phyloP scores from a whole-genome alignment of 92 coral and sea anemone species.

The Anthopleura xanthogrammica region DNA sequence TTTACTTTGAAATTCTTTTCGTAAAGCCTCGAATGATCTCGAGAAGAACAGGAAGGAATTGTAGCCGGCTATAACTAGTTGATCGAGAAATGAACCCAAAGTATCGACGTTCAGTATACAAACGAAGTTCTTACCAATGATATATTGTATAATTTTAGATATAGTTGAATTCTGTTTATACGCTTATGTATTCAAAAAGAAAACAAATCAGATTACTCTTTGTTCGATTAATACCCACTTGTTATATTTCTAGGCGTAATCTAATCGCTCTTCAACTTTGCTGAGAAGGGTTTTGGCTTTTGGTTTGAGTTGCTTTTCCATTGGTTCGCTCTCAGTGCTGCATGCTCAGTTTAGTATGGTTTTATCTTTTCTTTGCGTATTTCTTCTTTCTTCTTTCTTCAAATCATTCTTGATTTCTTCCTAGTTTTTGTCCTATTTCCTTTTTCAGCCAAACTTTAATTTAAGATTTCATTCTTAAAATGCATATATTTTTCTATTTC shows the following conservation, averaged over 20 bases:
- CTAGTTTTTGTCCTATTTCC: not conserved
- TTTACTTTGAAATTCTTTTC: too few relatives aligned
- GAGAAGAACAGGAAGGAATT: too few relatives aligned
- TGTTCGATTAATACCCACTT: not conserved
- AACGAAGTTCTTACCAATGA: too few relatives aligned
- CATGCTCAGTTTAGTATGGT: not conserved
- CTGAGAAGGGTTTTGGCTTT: not conserved
- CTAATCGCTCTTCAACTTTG: not conserved
- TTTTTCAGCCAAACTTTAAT: too few relatives aligned
- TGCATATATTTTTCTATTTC: too few relatives aligned
- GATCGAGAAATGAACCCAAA: too few relatives aligned
- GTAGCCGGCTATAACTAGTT: too few relatives aligned
- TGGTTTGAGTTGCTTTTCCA: not conserved
- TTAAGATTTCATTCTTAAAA: not conserved
- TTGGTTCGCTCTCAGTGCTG: not conserved
- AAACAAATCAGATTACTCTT: not conserved
- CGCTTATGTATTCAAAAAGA: not conserved
- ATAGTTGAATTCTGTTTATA: not conserved
- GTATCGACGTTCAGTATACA: too few relatives aligned
- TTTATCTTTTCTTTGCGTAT: not conserved
- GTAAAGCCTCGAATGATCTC: too few relatives aligned
- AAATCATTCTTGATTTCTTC: not conserved
- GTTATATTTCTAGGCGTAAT: not conserved
- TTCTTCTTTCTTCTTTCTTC: not conserved
- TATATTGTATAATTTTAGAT: too few relatives aligned